Conservation (phyloP, 2,888 invertebrate species). For the Thecophora atra region DNA sequence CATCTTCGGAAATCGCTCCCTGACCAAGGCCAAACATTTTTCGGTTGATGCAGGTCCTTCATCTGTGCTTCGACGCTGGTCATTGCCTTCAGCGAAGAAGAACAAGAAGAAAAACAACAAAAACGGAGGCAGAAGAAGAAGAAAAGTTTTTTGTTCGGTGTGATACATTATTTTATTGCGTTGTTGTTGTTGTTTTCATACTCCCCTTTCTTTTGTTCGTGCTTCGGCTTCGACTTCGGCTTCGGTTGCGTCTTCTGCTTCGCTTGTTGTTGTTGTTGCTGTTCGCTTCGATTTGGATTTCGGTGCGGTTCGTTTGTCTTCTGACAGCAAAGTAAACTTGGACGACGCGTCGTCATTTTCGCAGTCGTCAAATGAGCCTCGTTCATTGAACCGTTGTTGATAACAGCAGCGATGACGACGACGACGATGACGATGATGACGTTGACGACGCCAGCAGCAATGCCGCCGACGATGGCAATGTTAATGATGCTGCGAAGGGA, state of each 20-base stretch:
- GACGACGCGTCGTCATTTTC: conserved; percentile 14
- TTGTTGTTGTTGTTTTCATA: background rate
- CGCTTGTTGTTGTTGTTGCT: conserved; percentile 7
- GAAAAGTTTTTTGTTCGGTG: background rate
- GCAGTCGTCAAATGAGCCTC: conserved; percentile 8
- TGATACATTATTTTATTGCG: background rate
- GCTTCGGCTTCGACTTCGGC: background rate
- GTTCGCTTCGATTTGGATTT: conserved; percentile 34
- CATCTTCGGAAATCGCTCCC: conserved; percentile 46
- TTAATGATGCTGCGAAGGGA: background rate
- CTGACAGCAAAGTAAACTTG: conserved; percentile 39
- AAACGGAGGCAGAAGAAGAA: too few relatives aligned
- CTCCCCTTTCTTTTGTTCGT: background rate
- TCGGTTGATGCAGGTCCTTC: conserved; percentile 51
- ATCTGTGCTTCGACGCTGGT: conserved; percentile 36
- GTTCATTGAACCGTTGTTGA: conserved; percentile 30
- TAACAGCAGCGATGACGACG: conserved; percentile 10
- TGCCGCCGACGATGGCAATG: conserved; percentile 27
- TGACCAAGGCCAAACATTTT: conserved; percentile 56
- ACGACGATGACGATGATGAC: background rate
- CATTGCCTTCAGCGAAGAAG: background rate
- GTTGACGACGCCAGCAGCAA: conserved; percentile 19
- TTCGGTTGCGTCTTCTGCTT: background rate
- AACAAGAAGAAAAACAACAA: background rate
- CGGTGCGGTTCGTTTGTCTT: conserved; percentile 41